Evolutionary conservation across 2,888 invertebrate genomes (phyloP).

Genomic region (Octodonta nipae): DNA sequence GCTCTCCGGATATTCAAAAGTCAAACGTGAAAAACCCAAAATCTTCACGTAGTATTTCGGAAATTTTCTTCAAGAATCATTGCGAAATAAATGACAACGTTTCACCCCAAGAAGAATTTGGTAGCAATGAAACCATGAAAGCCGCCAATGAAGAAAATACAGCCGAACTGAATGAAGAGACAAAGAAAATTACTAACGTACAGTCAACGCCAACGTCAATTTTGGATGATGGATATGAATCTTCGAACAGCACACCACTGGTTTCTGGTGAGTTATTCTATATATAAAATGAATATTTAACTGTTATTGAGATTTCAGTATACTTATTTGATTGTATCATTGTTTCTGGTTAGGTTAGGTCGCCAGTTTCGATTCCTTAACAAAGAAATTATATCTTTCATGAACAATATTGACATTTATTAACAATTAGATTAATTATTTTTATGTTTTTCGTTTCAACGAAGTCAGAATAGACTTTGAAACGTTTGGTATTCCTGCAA

Average conservation of each 20-base stretch:
- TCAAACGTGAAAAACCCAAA: slow-evolving; percentile 16
- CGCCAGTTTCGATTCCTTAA: no score
- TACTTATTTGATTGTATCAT: no score
- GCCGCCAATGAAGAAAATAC: slow-evolving; percentile 9
- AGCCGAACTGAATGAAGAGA: slow-evolving; percentile 14
- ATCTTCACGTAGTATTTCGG: slow-evolving; percentile 24
- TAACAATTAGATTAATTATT: no score
- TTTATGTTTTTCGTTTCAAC: no score
- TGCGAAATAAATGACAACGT: slow-evolving; percentile 7
- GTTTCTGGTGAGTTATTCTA: slow-evolving; percentile 39
- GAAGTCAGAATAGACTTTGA: no score
- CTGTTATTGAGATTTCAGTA: no score
- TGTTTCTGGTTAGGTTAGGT: no score
- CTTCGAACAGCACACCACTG: slow-evolving; percentile 51
- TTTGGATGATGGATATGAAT: slow-evolving; percentile 53
- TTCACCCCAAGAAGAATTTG: slow-evolving; percentile 14
- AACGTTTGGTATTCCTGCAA: no score
- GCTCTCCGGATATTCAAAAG: slow-evolving; percentile 22
- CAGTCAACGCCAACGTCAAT: slow-evolving; percentile 34
- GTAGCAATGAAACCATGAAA: slow-evolving; percentile 22
- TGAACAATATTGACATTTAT: no score
- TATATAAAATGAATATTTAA: background rate
- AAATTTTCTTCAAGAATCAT: slow-evolving; percentile 20
- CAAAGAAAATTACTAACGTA: slow-evolving; percentile 18
- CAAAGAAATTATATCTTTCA: no score